Evolutionary conservation across 1,140 invertebrate species (phyloP).

Genomic region (Anagrus nilaparvatae): DNA sequence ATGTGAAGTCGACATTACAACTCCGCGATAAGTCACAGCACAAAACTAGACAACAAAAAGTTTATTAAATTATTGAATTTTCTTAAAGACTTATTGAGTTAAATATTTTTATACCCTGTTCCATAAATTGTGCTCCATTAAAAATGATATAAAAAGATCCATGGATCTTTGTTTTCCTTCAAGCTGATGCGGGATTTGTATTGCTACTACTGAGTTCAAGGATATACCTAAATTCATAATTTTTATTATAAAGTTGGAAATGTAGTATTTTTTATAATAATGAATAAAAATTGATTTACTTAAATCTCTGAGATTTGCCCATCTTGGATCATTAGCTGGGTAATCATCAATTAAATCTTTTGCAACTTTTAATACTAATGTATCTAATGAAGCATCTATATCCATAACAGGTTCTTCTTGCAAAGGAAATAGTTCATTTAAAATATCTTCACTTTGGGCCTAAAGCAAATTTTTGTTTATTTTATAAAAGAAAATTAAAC

Average conservation of each 20-base stretch:
- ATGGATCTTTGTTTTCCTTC: conserved; percentile 76
- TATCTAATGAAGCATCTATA: conserved; percentile 53
- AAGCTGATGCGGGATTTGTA: conserved; percentile 74
- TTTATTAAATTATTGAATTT: conserved; percentile 9
- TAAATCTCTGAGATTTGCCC: conserved; percentile 43
- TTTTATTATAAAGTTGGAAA: not conserved
- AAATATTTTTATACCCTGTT: conserved; percentile 49
- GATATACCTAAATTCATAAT: conserved; percentile 28
- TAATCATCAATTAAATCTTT: conserved; percentile 77
- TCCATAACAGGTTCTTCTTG: conserved; percentile 41
- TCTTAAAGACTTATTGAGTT: too few species aligned
- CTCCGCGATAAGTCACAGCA: conserved; percentile 47
- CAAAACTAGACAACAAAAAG: conserved; percentile 40
- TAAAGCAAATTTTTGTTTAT: conserved; percentile 24
- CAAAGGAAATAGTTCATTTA: conserved; percentile 58
- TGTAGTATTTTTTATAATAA: not conserved
- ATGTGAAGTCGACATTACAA: conserved; percentile 52
- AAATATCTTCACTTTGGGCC: conserved; percentile 52
- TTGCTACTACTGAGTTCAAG: conserved; percentile 45
- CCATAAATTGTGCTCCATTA: conserved; percentile 69
- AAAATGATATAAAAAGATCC: conserved; percentile 61
- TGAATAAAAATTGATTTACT: conserved; percentile 19
- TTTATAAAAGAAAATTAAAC: conserved; percentile 1
- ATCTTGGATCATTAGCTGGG: conserved; percentile 80
- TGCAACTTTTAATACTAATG: conserved; percentile 59